Evolutionary conservation across 2,888 invertebrate species (phyloP).

Genomic region (Heliothis peltigera): DNA sequence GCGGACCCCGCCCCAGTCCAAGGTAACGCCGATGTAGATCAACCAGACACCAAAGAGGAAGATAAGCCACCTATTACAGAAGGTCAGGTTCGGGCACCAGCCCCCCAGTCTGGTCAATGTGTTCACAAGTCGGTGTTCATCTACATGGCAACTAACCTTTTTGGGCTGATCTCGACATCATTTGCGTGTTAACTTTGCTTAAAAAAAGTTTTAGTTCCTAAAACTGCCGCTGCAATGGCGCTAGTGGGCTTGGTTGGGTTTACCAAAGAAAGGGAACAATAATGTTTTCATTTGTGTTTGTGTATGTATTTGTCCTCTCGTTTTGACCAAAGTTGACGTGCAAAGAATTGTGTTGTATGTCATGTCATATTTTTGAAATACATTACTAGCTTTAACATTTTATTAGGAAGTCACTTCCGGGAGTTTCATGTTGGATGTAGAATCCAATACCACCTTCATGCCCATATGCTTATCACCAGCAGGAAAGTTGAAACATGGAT

Average conservation of each 20-base stretch:
- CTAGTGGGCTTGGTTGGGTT: constrained; percentile 11
- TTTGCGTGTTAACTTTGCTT: constrained; percentile 28
- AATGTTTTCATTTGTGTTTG: background rate
- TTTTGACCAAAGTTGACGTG: constrained; percentile 12
- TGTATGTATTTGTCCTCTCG: background rate
- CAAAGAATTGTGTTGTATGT: constrained; percentile 6
- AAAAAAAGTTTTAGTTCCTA: constrained; percentile 10
- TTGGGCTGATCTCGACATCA: constrained; percentile 62
- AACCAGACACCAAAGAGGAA: constrained; percentile 72
- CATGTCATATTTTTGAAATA: constrained; percentile 17
- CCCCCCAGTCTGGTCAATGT: constrained; percentile 55
- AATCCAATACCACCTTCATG: too few relatives aligned
- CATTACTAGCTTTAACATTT: background rate
- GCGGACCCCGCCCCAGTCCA: constrained; percentile 69
- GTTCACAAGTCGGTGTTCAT: constrained; percentile 76
- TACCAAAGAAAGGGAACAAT: background rate
- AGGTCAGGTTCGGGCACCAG: constrained; percentile 74
- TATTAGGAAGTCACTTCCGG: too few relatives aligned
- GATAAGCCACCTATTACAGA: constrained; percentile 59
- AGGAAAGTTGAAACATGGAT: too few relatives aligned
- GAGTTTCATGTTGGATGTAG: too few relatives aligned
- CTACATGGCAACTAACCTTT: constrained; percentile 84
- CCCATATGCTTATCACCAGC: too few relatives aligned
- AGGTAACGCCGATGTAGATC: constrained; percentile 86
- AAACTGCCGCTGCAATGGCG: constrained; percentile 8